These are phyloP conservation scores for Sarcoramphus papa DNA, from an alignment of 2,797 vertebrate species.

Conservation along the genomic window DNA sequence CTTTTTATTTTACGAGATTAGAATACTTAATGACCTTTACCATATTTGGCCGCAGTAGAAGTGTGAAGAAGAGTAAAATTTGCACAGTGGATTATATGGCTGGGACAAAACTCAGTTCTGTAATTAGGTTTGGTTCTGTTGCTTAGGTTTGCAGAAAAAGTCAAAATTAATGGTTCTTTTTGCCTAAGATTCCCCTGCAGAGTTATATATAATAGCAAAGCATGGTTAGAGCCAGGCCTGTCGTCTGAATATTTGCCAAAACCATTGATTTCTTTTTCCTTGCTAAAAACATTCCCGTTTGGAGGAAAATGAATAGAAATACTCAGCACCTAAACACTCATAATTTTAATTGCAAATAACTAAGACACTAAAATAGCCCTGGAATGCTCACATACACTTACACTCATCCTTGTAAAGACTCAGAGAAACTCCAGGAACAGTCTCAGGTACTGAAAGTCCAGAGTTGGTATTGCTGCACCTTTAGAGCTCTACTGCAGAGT, in stretches of 20 bases:
- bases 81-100: neutral
- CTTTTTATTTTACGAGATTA: conserved; percentile 21
- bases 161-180: neutral
- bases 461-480: neutral
- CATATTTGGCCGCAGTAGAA: conserved; percentile 10
- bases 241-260: conserved; percentile 31
- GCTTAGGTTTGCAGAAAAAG: conserved; percentile 20
- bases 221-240: neutral
- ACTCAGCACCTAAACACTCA: neutral
- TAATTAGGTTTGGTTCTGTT: conserved; percentile 38
- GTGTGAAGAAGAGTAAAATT: neutral
- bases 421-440: neutral
- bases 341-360: neutral
- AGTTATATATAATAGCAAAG: neutral
- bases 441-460: neutral
- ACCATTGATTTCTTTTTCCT: neutral
- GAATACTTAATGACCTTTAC: conserved; percentile 33
- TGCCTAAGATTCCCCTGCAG: neutral
- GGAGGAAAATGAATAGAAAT: neutral
- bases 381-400: neutral
- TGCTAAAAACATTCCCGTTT: neutral
- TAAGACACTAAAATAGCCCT: neutral
- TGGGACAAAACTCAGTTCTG: neutral
- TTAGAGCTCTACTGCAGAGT: neutral
- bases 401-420: neutral